Base-by-base conservation (phyloP, 2,113 vertebrate species). In the Athene cunicularia region DNA sequence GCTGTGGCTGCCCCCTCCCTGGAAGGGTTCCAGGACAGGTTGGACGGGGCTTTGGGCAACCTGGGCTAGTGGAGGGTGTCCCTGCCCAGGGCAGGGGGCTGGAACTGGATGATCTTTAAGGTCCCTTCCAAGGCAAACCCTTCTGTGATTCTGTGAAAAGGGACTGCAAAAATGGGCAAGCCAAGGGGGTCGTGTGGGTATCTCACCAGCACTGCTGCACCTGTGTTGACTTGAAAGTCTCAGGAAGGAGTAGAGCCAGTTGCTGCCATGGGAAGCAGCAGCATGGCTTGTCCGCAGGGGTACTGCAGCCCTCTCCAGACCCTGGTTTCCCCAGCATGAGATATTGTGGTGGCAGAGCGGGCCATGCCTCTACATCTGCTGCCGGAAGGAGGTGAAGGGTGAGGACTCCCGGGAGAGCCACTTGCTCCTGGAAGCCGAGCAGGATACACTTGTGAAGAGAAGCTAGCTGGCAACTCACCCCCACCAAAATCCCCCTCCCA, bases 281-380 rank as follows among this genome's bases (percentile, higher is more conserved):
- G 3, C 2, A 30, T 4, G 16, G 19, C 32, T 45, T 3, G 1
- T 13, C 35, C 21, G 1, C 1, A 39, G 6, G 73, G 32, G 4
- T 8, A 18, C 3, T 4, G 10, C 66, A n/a, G 58, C 23, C 32
- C 27, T 22, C 8, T 88, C 58, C 58, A 9, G 8, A 16, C 17
- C 47, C 28, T 39, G 66, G 15, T n/a, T 28, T n/a, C 39, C n/a
- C 53, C 3, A 3, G 8, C 22, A 2, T 5, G 24, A n/a, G 56
- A n/a, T 8, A 3, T 5, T 5, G 27, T 2, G 3, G 5, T 1
- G 13, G 37, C 55, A 62, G 50, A 26, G n/a, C 20, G 35, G 67
- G 20, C 39, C 8, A 1, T 26, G 26, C 41, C 50, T 27, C 67
- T 22, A 6, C 7, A 0, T 8, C n/a, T 41, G 20, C 67, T 49